Evolutionary conservation across 2,113 vertebrate species (phyloP).

Genomic region (Atrichornis clamosus): DNA sequence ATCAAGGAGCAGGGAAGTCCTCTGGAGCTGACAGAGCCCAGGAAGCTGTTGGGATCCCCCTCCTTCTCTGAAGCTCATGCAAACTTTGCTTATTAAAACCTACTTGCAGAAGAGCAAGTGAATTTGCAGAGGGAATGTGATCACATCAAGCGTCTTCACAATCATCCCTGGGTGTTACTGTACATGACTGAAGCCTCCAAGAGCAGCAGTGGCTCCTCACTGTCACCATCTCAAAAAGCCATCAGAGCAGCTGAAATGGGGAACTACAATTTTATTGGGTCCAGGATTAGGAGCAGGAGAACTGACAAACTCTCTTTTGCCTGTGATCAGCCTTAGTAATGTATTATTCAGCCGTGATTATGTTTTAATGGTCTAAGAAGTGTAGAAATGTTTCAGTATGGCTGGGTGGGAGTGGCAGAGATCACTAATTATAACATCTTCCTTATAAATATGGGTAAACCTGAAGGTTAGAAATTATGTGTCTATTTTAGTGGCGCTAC

Average conservation of each 20-base stretch:
- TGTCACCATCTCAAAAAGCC: background rate
- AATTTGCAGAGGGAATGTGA: background rate
- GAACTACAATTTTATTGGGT: rapidly evolving
- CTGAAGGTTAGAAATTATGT: background rate
- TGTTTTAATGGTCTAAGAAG: background rate
- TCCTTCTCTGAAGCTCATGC: background rate
- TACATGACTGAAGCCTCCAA: background rate
- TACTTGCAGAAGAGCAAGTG: background rate
- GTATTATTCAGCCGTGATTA: background rate
- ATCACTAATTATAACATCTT: background rate
- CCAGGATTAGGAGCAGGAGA: background rate
- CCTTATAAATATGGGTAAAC: background rate
- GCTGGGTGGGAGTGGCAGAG: background rate
- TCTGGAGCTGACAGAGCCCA: background rate
- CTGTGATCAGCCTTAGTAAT: background rate
- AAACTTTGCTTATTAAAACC: background rate
- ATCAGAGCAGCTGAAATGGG: background rate
- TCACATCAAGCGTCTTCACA: background rate
- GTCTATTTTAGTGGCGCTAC: background rate
- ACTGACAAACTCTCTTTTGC: background rate
- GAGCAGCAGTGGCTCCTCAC: background rate
- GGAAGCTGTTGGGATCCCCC: background rate
- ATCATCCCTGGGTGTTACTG: background rate
- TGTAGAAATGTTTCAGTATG: background rate
- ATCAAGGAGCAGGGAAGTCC: background rate